phyloP scores from a whole-genome alignment of 2,888 invertebrate genomes.

The Exocentrus adspersus region DNA sequence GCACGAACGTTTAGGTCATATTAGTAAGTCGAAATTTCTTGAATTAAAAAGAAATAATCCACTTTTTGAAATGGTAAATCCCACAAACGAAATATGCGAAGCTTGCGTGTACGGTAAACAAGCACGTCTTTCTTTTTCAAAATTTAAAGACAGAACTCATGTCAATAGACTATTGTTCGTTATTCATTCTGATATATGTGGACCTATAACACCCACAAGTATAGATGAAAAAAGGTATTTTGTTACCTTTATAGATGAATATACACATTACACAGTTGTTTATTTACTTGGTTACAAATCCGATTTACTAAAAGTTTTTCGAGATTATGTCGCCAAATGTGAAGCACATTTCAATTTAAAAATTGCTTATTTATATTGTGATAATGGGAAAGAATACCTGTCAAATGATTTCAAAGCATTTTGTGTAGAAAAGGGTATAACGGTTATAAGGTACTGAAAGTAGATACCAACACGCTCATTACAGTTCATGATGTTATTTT shows the following conservation, averaged over 20 bases:
- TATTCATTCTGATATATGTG: constrained; percentile 28
- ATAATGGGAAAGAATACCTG: too few relatives aligned
- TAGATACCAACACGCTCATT: too few relatives aligned
- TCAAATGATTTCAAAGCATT: too few relatives aligned
- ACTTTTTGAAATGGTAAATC: neutral
- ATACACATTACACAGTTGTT: constrained; percentile 54
- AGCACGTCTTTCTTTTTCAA: neutral
- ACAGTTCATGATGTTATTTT: too few relatives aligned
- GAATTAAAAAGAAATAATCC: neutral
- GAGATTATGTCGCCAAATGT: too few relatives aligned
- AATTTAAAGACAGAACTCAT: neutral
- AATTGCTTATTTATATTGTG: too few relatives aligned
- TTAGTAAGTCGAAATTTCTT: constrained; percentile 17
- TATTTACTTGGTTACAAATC: constrained; percentile 44
- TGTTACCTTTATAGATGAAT: constrained; percentile 56
- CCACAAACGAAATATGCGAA: neutral
- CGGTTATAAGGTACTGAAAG: too few relatives aligned
- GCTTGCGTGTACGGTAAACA: constrained; percentile 1
- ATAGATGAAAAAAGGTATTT: constrained; percentile 54
- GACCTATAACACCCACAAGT: constrained; percentile 28
- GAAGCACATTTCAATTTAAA: too few relatives aligned
- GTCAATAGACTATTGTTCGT: constrained; percentile 20
- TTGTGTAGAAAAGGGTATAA: too few relatives aligned
- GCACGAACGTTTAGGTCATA: constrained; percentile 27
- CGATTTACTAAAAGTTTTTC: constrained; percentile 31